Conservation (phyloP, 2,797 vertebrate species). For the Dipus sagitta region DNA sequence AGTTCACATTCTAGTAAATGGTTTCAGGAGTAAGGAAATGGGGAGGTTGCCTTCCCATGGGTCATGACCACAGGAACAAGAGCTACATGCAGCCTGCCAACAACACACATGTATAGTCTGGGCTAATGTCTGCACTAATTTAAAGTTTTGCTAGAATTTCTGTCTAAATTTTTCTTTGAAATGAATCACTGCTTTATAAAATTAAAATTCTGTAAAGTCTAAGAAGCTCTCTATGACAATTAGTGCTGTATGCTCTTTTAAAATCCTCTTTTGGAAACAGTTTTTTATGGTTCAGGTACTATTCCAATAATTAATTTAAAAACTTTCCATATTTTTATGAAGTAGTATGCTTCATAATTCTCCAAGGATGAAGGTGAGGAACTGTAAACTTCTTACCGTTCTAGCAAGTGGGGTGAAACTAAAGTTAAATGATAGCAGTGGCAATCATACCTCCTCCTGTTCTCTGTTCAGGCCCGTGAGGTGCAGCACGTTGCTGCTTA, state of each 20-base stretch:
- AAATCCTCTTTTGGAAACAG: conserved; percentile 68
- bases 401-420: conserved; percentile 13
- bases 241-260: conserved; percentile 65
- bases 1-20: conserved; percentile 57
- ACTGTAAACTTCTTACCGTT: neutral
- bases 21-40: conserved; percentile 19
- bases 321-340: conserved; percentile 76
- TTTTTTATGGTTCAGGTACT: conserved; percentile 82
- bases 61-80: neutral
- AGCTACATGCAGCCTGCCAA: conserved; percentile 40
- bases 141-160: conserved; percentile 75
- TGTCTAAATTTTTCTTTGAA: conserved; percentile 71
- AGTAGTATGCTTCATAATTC: conserved; percentile 75
- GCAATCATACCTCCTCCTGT: neutral
- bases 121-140: conserved; percentile 75
- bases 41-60: neutral
- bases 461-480: neutral
- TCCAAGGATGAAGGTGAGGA: conserved; percentile 61
- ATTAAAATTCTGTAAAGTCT: conserved; percentile 75
- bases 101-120: conserved; percentile 1
- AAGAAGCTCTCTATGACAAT: conserved; percentile 78
- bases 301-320: conserved; percentile 80
- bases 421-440: neutral
- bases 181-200: conserved; percentile 76
- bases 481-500: neutral